phyloP scores from a whole-genome alignment of 2,113 vertebrate genomes.

The Hippocampus comes region DNA sequence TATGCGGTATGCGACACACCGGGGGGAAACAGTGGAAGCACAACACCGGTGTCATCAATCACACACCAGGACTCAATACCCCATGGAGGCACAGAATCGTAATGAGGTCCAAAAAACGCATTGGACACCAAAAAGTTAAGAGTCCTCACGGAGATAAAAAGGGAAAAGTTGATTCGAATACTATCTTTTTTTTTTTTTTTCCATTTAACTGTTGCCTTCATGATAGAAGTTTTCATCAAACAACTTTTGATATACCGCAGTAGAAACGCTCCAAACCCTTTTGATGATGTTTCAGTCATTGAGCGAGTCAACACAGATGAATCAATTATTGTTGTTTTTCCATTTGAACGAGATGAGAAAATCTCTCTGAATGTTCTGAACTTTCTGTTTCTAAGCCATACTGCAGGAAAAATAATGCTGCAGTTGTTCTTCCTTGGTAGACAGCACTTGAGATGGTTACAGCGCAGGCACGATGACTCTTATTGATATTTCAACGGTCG shows the following conservation, averaged over 20 bases:
- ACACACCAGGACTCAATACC: conserved; percentile 13
- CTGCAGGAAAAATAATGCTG: background rate
- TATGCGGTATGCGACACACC: conserved; percentile 4
- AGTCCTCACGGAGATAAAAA: conserved; percentile 14
- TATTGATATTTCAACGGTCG: too few species aligned
- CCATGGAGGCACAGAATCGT: conserved; percentile 14
- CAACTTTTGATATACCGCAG: background rate
- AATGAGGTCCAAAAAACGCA: conserved; percentile 27
- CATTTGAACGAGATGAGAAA: background rate
- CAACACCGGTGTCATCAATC: conserved; percentile 23
- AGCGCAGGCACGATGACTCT: too few species aligned
- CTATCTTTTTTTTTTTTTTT: conserved; percentile 12
- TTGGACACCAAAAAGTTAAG: conserved; percentile 22
- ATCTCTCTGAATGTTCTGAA: background rate
- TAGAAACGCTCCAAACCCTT: background rate
- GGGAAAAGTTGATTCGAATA: conserved; percentile 17
- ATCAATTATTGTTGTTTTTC: background rate
- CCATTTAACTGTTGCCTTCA: conserved; percentile 24
- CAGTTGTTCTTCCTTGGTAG: background rate
- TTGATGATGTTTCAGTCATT: background rate
- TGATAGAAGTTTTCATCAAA: conserved; percentile 29
- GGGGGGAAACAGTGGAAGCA: background rate
- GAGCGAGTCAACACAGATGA: background rate
- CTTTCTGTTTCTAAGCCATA: background rate
- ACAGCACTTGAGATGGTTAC: background rate